Base-by-base conservation (phyloP, 2,113 vertebrate species). In the Brachirus orientalis region DNA sequence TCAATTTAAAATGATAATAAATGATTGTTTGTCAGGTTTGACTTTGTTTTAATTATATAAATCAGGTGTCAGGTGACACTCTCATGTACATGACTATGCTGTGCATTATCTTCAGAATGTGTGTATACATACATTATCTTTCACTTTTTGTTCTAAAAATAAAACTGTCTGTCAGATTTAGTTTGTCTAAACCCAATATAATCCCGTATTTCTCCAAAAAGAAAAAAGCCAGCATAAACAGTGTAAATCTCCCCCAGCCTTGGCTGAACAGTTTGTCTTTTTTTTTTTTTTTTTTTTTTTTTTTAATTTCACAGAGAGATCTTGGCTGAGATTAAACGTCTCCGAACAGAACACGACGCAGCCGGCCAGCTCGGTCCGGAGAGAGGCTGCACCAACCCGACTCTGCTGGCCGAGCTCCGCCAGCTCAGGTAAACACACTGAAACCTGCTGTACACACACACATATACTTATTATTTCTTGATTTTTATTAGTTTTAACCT, bases 381-480 rank as follows among this genome's bases (percentile, higher is more conserved):
- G 86, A 96, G 94, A 63, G 95, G 95, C 35, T 93, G 94, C 89
- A 95, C 97, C 91, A 99, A 97, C 89, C 97, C 97, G 0, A 96
- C 95, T 0, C 68, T 99, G 8, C 78, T 99, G 87, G 96, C 97
- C 0, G 97, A 99, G 84, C 95, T 98, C 7, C 77, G 97, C 38
- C 94, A 94, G 2, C 93, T 99, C 66, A 94, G 97, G 97, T 99
- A 76, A 88, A 79, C 71, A 33, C 41, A 4, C 22, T 4, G 22
- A 43, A 14, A 14, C 46, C n/a, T 19, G 8, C 28, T 19, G 53
- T 61, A 36, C 37, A 18, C 22, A 14, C 18, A 19, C 19, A 22
- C 11, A 50, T 12, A 11, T 13, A 55, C 33, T 22, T 12, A 12
- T n/a, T 6, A 6, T 44, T 8, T 6, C 4, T 0, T 8, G 20